Evolutionary conservation across 2,797 vertebrate genomes (phyloP), one percentile per base, ranked within the genome.

Genomic region (Crax fasciolata): DNA sequence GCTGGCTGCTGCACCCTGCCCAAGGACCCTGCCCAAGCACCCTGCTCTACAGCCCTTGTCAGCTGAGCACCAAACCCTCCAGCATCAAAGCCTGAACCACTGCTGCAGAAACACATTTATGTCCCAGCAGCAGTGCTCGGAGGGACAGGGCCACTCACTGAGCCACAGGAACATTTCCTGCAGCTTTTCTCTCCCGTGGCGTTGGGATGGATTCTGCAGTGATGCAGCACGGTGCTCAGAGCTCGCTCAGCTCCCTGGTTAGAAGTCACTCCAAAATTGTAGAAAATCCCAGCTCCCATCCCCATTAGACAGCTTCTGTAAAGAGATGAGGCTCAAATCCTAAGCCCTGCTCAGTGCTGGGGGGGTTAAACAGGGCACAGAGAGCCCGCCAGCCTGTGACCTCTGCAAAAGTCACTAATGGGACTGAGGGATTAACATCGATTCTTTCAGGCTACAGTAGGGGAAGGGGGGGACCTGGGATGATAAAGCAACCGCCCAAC

Each of bases 371-470:
- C 15, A 74, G 78, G 52, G 35, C 51, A 48, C 0, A 80, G 51
- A 59, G 38, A 77, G 43, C n/a, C 61, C 2, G 0, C 11, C 41
- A 52, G 85, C 67, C 78, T n/a, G 72, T 78, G 92, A 86, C 78
- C 96, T 89, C 90, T 18, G 17, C 76, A 68, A 43, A 67, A 95
- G 80, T 63, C 94, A 84, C 94, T 97, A 76, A 94, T 86, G 90
- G 96, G 91, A 91, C 96, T 59, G 93, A 97, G 84, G 94, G 93
- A 96, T 96, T 90, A 94, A 52, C 80, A 97, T 95, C 0, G 95
- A 98, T 97, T 88, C 93, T 87, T 57, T 54, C 54, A 11, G 35
- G 90, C 70, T 48, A 3, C 39, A 58, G 96, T 4, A 0, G 51
- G 89, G 71, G 59, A 66, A 70, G 78, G 84, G 10, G 15, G 48